These are phyloP conservation scores for Anastrepha ludens DNA, from an alignment of 1,140 invertebrate species.

Conservation along the genomic window DNA sequence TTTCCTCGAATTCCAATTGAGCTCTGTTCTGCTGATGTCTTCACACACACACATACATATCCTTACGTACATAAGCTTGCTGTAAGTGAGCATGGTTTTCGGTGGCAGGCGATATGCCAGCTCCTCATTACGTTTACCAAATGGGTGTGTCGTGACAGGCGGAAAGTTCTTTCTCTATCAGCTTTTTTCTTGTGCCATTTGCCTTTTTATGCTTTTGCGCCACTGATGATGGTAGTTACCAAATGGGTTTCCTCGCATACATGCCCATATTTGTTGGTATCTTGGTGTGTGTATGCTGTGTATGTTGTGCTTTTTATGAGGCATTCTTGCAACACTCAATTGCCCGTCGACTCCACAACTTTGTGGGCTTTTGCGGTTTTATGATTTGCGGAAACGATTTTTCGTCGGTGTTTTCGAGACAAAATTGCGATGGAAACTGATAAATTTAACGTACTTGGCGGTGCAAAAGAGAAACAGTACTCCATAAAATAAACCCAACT, in stretches of 20 bases:
- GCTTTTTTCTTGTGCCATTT: conserved; percentile 43
- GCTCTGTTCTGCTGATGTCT: background rate
- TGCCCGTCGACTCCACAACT: conserved; percentile 33
- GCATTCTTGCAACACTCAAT: conserved; percentile 4
- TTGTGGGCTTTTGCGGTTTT: conserved; percentile 50
- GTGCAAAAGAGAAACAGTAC: background rate
- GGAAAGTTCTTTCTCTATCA: conserved; percentile 10
- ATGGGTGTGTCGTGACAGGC: conserved; percentile 40
- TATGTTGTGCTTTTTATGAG: conserved; percentile 10
- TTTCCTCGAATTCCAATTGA: background rate
- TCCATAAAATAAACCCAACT: background rate
- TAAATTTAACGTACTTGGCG: background rate
- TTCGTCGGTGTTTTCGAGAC: conserved; percentile 1
- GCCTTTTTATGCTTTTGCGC: background rate
- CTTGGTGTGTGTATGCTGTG: background rate
- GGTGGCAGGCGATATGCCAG: background rate
- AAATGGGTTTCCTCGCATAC: background rate
- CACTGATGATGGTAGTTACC: background rate
- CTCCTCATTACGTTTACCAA: background rate
- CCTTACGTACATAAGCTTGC: background rate
- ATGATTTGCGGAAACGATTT: conserved; percentile 36
- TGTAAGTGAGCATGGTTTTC: background rate
- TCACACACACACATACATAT: background rate
- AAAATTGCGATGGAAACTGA: conserved; percentile 14
- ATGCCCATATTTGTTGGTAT: background rate